phyloP scores from a whole-genome alignment of 1,140 invertebrate species.

The Epicauta chinensis region DNA sequence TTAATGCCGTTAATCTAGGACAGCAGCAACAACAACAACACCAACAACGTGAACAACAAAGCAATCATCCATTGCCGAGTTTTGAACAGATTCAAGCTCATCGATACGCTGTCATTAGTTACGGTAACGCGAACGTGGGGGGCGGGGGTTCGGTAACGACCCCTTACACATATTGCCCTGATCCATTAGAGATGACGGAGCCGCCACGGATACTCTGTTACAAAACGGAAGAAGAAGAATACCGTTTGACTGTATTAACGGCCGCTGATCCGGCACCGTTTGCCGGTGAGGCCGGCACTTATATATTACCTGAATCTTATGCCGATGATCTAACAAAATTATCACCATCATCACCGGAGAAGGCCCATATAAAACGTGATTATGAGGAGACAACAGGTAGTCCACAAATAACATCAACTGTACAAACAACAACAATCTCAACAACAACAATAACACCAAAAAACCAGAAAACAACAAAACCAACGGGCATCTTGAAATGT shows the following conservation, averaged over 20 bases:
- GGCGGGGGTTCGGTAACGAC: slow-evolving; percentile 57
- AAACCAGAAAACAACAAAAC: slow-evolving; percentile 4
- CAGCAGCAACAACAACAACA: slow-evolving; percentile 10
- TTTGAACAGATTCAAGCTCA: slow-evolving; percentile 57
- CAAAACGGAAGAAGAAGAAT: slow-evolving; percentile 11
- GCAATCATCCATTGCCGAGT: slow-evolving; percentile 50
- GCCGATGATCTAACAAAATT: slow-evolving; percentile 18
- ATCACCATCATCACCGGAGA: slow-evolving; percentile 30
- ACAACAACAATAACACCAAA: no score
- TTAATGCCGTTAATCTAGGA: slow-evolving; percentile 7
- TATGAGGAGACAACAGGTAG: slow-evolving; percentile 29
- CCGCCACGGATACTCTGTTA: slow-evolving; percentile 3
- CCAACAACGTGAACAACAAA: slow-evolving; percentile 20
- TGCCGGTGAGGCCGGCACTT: slow-evolving; percentile 4
- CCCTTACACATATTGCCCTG: slow-evolving; percentile 32
- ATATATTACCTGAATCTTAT: slow-evolving; percentile 1
- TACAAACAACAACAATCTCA: no score
- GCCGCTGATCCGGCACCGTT: slow-evolving; percentile 7
- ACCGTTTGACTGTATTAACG: slow-evolving; percentile 12
- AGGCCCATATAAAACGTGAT: slow-evolving; percentile 34
- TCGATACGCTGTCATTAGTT: slow-evolving; percentile 46
- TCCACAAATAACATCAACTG: slow-evolving; percentile 26
- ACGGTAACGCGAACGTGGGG: slow-evolving; percentile 60
- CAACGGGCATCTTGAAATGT: slow-evolving; percentile 56
- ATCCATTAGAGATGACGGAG: slow-evolving; percentile 23